phyloP scores from a whole-genome alignment of 2,797 vertebrate species.

The Orientallactaga sibirica region DNA sequence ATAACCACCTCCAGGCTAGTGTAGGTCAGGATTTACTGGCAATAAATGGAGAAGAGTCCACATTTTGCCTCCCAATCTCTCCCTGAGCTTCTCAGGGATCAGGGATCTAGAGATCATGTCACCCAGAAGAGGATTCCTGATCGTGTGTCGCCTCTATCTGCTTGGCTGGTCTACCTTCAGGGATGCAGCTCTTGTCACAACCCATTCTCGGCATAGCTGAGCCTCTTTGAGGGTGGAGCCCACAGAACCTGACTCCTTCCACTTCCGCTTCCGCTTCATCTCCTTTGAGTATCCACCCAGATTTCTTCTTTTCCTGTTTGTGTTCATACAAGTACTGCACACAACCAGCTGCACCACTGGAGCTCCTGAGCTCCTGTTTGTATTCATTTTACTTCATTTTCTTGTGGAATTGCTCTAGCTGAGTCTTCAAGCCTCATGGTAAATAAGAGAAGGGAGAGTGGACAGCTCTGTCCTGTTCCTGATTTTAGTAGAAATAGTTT shows the following conservation, averaged over 20 bases:
- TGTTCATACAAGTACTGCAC: too few species aligned
- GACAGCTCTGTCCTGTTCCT: too few species aligned
- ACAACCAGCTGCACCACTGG: too few species aligned
- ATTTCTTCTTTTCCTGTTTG: too few species aligned
- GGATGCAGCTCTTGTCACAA: neutral
- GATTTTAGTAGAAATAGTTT: too few species aligned
- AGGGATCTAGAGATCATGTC: too few species aligned
- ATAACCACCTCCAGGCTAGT: fast-evolving
- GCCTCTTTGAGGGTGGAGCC: neutral
- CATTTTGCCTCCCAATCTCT: neutral
- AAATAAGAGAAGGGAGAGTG: too few species aligned
- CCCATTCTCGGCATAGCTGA: neutral
- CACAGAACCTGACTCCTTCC: neutral
- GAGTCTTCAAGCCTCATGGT: too few species aligned
- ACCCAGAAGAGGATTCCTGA: fast-evolving
- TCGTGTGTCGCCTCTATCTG: too few species aligned
- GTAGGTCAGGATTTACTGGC: neutral
- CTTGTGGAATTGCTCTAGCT: too few species aligned
- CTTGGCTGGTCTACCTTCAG: neutral
- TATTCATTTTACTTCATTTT: too few species aligned
- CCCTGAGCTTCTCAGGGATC: neutral
- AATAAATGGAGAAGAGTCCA: fast-evolving
- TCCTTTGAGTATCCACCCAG: neutral
- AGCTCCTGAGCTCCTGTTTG: too few species aligned
- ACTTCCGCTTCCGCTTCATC: neutral